These are phyloP conservation scores for Notothenia rossii DNA, from an alignment of 2,113 vertebrate species.

Conservation along the genomic window DNA sequence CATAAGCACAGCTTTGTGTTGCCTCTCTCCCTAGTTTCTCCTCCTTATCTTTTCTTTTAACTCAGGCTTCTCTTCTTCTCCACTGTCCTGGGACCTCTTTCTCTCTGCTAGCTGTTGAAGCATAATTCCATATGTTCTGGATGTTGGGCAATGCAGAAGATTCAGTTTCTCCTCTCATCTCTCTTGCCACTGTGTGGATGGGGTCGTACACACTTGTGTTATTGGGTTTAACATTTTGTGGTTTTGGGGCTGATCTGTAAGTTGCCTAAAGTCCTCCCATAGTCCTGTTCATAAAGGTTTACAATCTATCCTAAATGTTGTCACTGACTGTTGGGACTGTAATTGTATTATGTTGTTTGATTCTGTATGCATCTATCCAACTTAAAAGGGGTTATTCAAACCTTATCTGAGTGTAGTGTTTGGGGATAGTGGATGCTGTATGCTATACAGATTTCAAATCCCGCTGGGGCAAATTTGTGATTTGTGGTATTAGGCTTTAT, in stretches of 20 bases:
- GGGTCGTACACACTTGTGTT: neutral
- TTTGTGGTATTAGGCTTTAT: neutral
- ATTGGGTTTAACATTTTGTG: too few relatives aligned
- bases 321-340: neutral
- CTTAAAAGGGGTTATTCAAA: too few relatives aligned
- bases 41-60: neutral
- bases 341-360: neutral
- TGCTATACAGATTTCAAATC: neutral
- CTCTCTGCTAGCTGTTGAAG: neutral
- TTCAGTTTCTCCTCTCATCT: neutral
- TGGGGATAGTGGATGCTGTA: neutral
- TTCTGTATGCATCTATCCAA: too few relatives aligned
- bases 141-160: neutral
- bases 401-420: neutral
- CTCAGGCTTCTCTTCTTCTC: neutral
- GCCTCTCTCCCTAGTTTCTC: neutral
- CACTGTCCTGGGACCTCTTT: neutral
- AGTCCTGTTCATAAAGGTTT: neutral
- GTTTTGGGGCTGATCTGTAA: too few relatives aligned
- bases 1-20: slow-evolving; percentile 1
- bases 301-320: neutral
- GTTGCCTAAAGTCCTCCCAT: too few relatives aligned
- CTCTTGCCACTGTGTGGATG: neutral
- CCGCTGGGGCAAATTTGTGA: neutral
- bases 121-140: neutral